Evolutionary conservation across 2,888 invertebrate genomes (phyloP), one percentile per base, ranked within the genome.

Genomic region (Hecatera dysodea): DNA sequence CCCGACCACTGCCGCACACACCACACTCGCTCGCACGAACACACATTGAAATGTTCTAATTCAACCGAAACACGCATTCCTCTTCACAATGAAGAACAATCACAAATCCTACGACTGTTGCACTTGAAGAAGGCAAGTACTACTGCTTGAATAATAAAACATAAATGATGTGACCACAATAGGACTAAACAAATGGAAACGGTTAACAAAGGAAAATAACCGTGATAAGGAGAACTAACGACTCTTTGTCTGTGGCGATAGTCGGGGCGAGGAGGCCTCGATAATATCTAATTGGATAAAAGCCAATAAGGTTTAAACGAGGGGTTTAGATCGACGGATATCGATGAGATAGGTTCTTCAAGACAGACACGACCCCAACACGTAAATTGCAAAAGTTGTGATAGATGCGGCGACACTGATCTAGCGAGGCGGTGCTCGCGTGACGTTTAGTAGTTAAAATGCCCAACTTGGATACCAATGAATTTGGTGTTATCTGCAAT

Each of bases 161-260:
- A 9, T 70, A 72, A 73, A 80, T 66, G 67, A 75, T 70, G 62
- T 80, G 60, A 64, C 67, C 67, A 72, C 56, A 75, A 83, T 69
- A 67, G 71, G 55, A 72, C 60, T 74, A 66, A 72, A 71, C 55
- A 74, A 77, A 81, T 77, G 46, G 67, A 81, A 79, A 70, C 74
- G 9, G 64, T 74, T 74, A 81, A 81, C 79, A 77, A 82, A 74
- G 71, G 82, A 75, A 83, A 83, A 82, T 82, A 73, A 84, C 82
- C 72, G 71, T 75, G 84, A 82, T 75, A 84, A 84, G 62, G 72
- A 46, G 57, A 73, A 72, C 64, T 84, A 78, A 84, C 82, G 82
- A 75, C 68, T 65, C 77, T 80, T 84, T 80, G 83, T 83, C 78
- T 82, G 11, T 50, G 29, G 62, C 67, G 75, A 84, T 75, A 78